Evolutionary conservation across 2,113 vertebrate species (phyloP), one percentile per base, ranked within the genome.

Genomic region (Zootoca vivipara): DNA sequence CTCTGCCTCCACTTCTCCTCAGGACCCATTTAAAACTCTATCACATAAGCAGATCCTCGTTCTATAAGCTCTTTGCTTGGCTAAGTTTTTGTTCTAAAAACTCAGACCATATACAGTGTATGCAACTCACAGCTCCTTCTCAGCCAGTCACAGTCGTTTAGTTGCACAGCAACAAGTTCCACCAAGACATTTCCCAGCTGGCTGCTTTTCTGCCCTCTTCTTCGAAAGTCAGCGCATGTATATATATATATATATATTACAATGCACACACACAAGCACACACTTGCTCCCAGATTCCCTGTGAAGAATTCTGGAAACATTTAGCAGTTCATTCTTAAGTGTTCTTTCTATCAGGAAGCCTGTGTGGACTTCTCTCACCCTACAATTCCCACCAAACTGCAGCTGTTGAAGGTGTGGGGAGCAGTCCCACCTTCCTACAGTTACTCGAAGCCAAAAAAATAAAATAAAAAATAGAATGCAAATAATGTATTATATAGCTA

Each of bases 401-500:
- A 89, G 78, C 89, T 86, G 46, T 20, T 83, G 24, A 52, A 79
- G 20, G 93, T 82, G 0, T 10, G 84, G 64, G 77, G 7, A 64
- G 42, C 2, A 89, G 56, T 80, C 77, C 62, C 80, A 42, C 69
- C 73, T 30, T 78, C 89, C 1, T 10, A 82, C 80, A 78, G 79
- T 89, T 80, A 13, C 58, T 82, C 40, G 67, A 75, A 72, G 78
- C 56, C 77, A 42, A 58, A 26, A 77, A 94, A 24, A 6, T 18
- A 46, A 15, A 33, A 86, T 75, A 69, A 86, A 42, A 85, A 89
- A 91, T 40, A 81, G 26, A 74, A 73, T 75, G 88, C 15, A 2
- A 93, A 89, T 30, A 91, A 80, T 46, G 15, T 30, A 89, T 72
- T 64, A n/a, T 52, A 90, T 28, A 81, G 90, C 74, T 73, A 84